These are phyloP conservation scores for Ctenomys sociabilis DNA, from an alignment of 2,113 vertebrate species.

Conservation along the genomic window DNA sequence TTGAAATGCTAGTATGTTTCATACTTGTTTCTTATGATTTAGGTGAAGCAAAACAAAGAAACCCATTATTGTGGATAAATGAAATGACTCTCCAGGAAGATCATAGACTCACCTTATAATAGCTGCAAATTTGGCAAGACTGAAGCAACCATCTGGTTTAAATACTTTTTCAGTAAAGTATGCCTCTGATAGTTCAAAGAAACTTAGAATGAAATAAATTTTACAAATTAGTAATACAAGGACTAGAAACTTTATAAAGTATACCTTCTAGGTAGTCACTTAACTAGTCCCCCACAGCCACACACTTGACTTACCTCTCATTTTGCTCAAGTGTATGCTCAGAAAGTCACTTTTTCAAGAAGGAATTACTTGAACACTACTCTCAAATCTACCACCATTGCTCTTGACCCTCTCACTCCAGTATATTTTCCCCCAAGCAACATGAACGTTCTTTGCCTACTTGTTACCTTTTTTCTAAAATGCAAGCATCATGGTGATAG, in stretches of 20 bases:
- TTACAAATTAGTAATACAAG: not conserved
- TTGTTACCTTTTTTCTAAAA: not conserved
- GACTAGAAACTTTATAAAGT: not conserved
- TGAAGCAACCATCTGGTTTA: not conserved
- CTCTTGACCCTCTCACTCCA: not conserved
- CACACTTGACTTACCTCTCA: not conserved
- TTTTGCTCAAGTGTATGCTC: not conserved
- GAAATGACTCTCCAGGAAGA: not conserved
- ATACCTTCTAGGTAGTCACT: not conserved
- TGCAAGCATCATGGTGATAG: not conserved
- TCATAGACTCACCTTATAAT: constrained; percentile 28
- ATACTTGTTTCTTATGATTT: constrained; percentile 22
- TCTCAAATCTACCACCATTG: not conserved
- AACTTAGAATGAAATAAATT: not conserved
- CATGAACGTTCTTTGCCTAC: not conserved
- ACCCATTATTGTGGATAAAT: not conserved
- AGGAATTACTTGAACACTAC: not conserved
- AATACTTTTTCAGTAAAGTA: constrained; percentile 17
- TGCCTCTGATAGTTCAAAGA: not conserved
- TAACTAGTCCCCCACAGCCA: not conserved
- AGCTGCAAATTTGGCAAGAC: not conserved
- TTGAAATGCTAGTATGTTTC: constrained; percentile 8
- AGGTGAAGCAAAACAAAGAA: constrained; percentile 46
- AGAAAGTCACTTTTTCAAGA: not conserved
- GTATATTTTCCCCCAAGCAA: not conserved